Evolutionary conservation across 2,113 vertebrate species (phyloP).

Genomic region (Mormyrus lacerda): DNA sequence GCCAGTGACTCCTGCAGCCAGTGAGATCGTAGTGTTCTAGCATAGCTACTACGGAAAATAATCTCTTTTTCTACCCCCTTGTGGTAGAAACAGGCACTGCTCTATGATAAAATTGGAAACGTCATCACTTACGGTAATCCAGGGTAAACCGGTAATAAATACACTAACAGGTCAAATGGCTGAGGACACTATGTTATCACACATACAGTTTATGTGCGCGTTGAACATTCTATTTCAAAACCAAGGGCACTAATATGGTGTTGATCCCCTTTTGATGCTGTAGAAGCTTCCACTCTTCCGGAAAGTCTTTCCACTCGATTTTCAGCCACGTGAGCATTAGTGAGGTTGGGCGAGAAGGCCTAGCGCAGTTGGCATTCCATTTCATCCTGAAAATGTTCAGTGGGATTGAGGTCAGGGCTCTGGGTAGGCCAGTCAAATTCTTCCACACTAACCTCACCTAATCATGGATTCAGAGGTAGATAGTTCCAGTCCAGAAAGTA

Average conservation of each 20-base stretch:
- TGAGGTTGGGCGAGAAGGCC: too few relatives aligned
- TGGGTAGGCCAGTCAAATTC: neutral
- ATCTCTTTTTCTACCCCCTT: neutral
- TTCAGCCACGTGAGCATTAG: neutral
- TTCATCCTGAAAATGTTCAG: too few relatives aligned
- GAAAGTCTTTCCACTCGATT: neutral
- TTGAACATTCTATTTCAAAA: neutral
- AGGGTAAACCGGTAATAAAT: neutral
- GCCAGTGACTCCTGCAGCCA: neutral
- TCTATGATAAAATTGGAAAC: neutral
- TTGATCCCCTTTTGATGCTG: neutral
- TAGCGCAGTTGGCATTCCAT: too few relatives aligned
- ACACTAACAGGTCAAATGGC: neutral
- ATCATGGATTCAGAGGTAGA: neutral
- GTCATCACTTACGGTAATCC: neutral
- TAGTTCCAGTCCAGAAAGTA: neutral
- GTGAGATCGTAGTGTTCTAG: neutral
- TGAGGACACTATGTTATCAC: neutral
- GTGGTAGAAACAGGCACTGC: neutral
- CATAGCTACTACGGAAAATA: neutral
- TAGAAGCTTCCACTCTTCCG: neutral
- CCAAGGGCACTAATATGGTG: neutral
- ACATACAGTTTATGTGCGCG: neutral
- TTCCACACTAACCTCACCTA: neutral
- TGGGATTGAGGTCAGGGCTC: neutral